Percentiles rank a stretch among this genome's conserved stretches.
These are phyloP conservation scores for Styela clava DNA, from an alignment of 23 tunicate genomes.

Conservation along the genomic window DNA sequence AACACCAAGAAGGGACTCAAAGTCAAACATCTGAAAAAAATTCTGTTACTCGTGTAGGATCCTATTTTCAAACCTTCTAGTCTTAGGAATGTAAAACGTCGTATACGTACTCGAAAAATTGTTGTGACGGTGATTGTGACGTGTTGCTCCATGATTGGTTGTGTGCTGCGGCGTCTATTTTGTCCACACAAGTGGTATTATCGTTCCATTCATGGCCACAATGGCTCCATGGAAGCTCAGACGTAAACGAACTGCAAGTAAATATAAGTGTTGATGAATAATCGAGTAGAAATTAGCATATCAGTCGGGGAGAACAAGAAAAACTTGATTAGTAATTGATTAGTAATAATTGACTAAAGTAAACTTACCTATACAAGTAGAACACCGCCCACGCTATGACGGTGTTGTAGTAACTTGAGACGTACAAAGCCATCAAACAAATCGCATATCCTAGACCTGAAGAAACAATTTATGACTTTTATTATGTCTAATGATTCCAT, in stretches of 20 bases:
- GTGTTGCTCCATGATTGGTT: constrained; percentile 58
- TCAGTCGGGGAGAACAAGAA: neutral
- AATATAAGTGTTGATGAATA: neutral
- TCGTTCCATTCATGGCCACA: constrained; percentile 82
- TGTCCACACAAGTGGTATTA: constrained; percentile 54
- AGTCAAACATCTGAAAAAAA: too few species aligned
- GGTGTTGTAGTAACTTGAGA: constrained; percentile 91
- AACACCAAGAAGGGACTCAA: too few species aligned
- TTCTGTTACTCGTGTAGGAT: too few species aligned
- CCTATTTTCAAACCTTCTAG: too few species aligned
- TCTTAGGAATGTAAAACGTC: too few species aligned
- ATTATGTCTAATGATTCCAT: too few species aligned
- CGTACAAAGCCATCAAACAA: constrained; percentile 88
- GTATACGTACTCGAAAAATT: constrained; percentile 71
- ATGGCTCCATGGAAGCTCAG: constrained; percentile 69
- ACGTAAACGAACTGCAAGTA: constrained; percentile 75
- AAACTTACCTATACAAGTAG: constrained; percentile 72
- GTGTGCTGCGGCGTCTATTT: constrained; percentile 56
- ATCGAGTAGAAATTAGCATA: neutral
- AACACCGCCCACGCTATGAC: constrained; percentile 88
- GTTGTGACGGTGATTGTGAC: constrained; percentile 87
- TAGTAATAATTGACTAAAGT: too few species aligned
- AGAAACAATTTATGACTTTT: too few species aligned
- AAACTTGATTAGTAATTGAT: too few species aligned
- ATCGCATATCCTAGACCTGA: constrained; percentile 87